Evolutionary conservation across 2,797 vertebrate species (phyloP).

Genomic region (Syndactyla subalaris): DNA sequence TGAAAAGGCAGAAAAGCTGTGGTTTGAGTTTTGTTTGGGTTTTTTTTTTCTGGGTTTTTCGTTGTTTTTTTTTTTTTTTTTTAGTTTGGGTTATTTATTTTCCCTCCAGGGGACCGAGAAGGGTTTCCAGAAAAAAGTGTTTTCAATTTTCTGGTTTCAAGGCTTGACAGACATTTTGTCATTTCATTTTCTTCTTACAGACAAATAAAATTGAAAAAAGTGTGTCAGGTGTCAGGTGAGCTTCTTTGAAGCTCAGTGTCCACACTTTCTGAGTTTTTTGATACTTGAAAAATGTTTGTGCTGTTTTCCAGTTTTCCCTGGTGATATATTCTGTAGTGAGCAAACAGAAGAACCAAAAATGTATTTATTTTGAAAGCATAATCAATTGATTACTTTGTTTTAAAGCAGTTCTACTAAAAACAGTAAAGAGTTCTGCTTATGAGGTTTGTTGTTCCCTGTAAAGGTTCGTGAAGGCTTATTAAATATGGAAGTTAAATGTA

Average conservation of each 20-base stretch:
- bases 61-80: background rate
- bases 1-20: background rate
- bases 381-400: background rate
- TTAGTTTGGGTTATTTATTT: background rate
- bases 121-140: background rate
- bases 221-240: background rate
- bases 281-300: background rate
- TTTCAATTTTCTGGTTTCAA: background rate
- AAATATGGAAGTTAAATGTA: background rate
- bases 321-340: background rate
- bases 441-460: background rate
- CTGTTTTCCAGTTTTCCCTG: background rate
- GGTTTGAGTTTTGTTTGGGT: background rate
- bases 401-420: background rate
- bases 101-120: background rate
- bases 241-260: background rate
- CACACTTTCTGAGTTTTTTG: background rate
- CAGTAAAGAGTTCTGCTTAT: background rate
- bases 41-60: background rate
- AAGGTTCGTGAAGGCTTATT: background rate
- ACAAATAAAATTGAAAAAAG: background rate
- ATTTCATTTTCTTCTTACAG: slow-evolving; percentile 27
- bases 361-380: background rate
- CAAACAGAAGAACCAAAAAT: background rate
- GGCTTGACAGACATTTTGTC: background rate